Percentiles rank a stretch among this genome's conserved stretches.
Evolutionary conservation across 2,113 vertebrate species (phyloP).

Genomic region (Hoplias malabaricus): DNA sequence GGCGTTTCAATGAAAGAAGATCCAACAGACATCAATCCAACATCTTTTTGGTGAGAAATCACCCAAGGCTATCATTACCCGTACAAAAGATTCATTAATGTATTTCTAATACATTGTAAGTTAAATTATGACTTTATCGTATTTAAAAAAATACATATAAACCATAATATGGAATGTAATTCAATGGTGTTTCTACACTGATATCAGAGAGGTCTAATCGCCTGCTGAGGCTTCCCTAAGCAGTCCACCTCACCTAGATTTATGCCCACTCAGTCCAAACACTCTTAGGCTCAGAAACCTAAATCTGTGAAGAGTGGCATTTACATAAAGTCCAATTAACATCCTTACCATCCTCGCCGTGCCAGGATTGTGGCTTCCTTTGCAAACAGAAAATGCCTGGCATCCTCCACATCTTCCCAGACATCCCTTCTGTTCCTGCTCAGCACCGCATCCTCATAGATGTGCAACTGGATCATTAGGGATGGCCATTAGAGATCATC

Average conservation of each 20-base stretch:
- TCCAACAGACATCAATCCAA: too few species aligned
- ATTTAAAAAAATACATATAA: neutral
- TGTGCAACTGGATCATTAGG: constrained; percentile 46
- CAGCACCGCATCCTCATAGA: constrained; percentile 47
- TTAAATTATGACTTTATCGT: too few species aligned
- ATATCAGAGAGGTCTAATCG: neutral
- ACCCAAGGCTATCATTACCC: too few species aligned
- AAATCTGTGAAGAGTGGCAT: neutral
- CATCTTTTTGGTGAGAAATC: too few species aligned
- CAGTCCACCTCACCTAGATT: neutral
- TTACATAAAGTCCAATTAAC: neutral
- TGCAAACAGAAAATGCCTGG: constrained; percentile 9
- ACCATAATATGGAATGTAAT: neutral
- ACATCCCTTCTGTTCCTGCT: constrained; percentile 40
- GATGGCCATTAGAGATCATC: constrained; percentile 7
- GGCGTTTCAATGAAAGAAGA: too few species aligned
- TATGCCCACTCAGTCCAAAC: neutral
- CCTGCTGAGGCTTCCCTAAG: neutral
- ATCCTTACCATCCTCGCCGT: constrained; percentile 56
- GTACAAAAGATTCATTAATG: too few species aligned
- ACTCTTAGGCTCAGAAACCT: neutral
- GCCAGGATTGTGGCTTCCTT: constrained; percentile 46
- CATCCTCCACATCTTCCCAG: constrained; percentile 41
- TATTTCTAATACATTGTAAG: too few species aligned
- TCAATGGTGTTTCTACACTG: too few species aligned